Base-by-base conservation (phyloP, 2,888 invertebrate species). In the Drosophila neonasuta region DNA sequence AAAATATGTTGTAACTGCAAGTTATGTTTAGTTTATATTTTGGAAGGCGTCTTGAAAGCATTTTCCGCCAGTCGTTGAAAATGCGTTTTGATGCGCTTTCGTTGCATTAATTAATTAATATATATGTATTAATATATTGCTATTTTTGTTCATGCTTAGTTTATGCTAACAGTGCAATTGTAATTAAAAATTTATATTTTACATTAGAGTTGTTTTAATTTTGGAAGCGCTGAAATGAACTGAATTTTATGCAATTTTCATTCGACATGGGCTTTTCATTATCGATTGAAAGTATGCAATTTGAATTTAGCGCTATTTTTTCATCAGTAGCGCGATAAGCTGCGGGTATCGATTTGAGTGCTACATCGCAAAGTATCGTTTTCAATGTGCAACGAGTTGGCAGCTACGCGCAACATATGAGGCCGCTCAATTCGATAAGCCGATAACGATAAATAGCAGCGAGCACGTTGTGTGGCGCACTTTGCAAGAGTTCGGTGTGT, bases 61-160 rank as follows among this genome's bases (percentile, higher is more conserved):
- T 77, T 70, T 76, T 71, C 9, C 57, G n/a, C 5, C 6, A 30
- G 7, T 13, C 13, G 46, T n/a, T 56, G 20, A 77, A 76, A 68
- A 76, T 68, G 70, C 46, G 32, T 63, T 77, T 76, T 77, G 64
- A 77, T 73, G 57, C 41, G 70, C 44, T 74, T 76, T 76, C 77
- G 49, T 62, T 54, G 11, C 41, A 39, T 54, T 36, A 36, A 55
- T 10, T 34, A 11, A 49, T 8, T 65, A 63, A 56, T 52, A 52
- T 57, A 63, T 63, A 63, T 60, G 6, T 51, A 34, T 71, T 63
- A 52, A 15, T 11, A 11, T 51, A 30, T 24, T 24, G 24, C 4
- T 20, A 44, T 71, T 68, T 46, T 57, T 36, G n/a, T 46, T 71
- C 52, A 45, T 52, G 42, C n/a, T 44, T 30, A 57, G 39, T 54